Conservation (phyloP, 2,888 invertebrate genomes). For the Pecten maximus region DNA sequence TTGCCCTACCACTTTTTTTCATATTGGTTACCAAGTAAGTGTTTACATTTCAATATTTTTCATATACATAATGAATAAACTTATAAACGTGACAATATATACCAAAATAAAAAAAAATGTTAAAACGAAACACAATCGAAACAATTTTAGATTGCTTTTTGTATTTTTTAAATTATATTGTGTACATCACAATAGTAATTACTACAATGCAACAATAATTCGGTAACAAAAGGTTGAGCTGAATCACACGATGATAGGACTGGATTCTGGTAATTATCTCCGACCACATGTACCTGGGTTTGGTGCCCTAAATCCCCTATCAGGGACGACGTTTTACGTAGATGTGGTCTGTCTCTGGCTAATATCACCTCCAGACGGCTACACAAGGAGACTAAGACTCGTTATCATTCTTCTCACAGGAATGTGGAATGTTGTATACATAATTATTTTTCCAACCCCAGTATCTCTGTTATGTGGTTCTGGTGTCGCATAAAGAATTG, state of each 20-base stretch:
- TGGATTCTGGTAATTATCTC: neutral
- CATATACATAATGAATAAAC: too few relatives aligned
- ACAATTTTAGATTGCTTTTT: too few relatives aligned
- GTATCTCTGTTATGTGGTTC: neutral
- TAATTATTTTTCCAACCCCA: neutral
- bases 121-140: too few relatives aligned
- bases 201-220: neutral
- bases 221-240: too few relatives aligned
- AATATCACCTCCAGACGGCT: neutral
- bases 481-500: neutral
- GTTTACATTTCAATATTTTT: too few relatives aligned
- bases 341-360: neutral
- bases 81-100: too few relatives aligned
- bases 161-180: too few relatives aligned
- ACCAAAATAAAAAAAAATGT: too few relatives aligned
- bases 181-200: too few relatives aligned
- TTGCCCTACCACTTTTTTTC: too few relatives aligned
- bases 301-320: neutral
- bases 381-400: neutral
- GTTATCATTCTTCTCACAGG: neutral
- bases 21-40: too few relatives aligned
- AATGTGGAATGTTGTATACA: neutral
- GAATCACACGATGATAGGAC: neutral
- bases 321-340: neutral
- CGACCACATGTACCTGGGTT: neutral